A percentile compares a stretch with the other conserved stretches of the same genome.
Conservation (phyloP, 2,113 vertebrate genomes). For the Podarcis raffonei region DNA sequence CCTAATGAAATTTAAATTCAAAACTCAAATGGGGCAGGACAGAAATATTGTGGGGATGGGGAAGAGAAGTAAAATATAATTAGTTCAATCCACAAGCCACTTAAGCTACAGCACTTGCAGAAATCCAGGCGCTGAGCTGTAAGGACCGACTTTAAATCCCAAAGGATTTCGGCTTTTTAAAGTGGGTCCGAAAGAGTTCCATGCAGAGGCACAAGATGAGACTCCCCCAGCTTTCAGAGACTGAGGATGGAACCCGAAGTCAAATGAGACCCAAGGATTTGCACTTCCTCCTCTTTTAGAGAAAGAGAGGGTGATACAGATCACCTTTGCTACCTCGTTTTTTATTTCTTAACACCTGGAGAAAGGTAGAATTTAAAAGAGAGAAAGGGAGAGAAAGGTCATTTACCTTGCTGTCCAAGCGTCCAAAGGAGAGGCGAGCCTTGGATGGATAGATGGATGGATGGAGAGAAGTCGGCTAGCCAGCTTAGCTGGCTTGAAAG, state of each 20-base stretch:
- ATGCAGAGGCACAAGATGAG: background rate
- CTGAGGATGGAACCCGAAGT: background rate
- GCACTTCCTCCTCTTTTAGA: background rate
- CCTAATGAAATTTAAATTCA: background rate
- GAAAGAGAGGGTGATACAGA: background rate
- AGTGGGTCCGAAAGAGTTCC: background rate
- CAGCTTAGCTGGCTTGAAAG: slow-evolving; percentile 34
- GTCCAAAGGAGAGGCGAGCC: background rate
- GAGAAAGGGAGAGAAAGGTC: background rate
- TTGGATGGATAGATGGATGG: background rate
- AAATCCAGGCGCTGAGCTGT: background rate
- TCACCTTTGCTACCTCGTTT: too few relatives aligned
- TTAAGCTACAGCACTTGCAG: background rate
- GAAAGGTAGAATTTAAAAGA: background rate
- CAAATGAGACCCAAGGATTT: too few relatives aligned
- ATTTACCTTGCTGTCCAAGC: background rate
- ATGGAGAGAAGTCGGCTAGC: too few relatives aligned
- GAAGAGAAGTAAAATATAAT: background rate
- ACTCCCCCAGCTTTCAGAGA: background rate
- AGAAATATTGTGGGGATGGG: too few relatives aligned
- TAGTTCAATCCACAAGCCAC: background rate
- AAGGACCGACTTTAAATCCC: background rate
- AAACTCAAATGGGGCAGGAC: background rate
- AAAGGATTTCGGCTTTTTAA: too few relatives aligned
- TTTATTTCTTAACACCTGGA: background rate